Evolutionary conservation across 2,113 vertebrate species (phyloP).

Genomic region (Atlantisia rogersi): DNA sequence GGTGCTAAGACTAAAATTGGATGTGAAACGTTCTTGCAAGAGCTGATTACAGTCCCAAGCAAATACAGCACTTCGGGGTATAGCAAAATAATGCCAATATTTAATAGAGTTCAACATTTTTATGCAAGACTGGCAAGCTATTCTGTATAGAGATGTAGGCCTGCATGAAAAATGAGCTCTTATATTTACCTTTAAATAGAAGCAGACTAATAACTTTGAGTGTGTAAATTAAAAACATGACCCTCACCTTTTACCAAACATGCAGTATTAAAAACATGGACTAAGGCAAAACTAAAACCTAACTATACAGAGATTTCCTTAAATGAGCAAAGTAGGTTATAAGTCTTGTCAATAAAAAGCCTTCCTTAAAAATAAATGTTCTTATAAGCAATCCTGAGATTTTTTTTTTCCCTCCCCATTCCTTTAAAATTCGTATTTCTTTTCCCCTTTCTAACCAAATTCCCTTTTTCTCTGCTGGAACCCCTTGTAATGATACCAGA

Average conservation of each 20-base stretch:
- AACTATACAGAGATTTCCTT: neutral
- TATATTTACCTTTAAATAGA: conserved; percentile 53
- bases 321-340: neutral
- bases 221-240: conserved; percentile 56
- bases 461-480: conserved; percentile 64
- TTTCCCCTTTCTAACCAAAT: neutral
- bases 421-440: neutral
- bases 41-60: neutral
- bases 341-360: neutral
- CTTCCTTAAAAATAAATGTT: neutral
- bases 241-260: conserved; percentile 6
- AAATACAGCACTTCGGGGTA: conserved; percentile 15
- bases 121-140: neutral
- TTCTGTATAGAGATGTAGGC: neutral
- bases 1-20: conserved; percentile 41
- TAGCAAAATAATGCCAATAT: neutral
- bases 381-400: neutral
- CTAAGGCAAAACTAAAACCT: neutral
- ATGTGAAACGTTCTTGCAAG: neutral
- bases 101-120: conserved; percentile 15
- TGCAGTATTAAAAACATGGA: neutral
- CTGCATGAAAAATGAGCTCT: conserved; percentile 41
- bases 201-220: conserved; percentile 27
- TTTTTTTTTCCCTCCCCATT: neutral
- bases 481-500: conserved; percentile 63